Evolutionary conservation across 2,797 vertebrate genomes (phyloP).

Genomic region (Alectoris magna): DNA sequence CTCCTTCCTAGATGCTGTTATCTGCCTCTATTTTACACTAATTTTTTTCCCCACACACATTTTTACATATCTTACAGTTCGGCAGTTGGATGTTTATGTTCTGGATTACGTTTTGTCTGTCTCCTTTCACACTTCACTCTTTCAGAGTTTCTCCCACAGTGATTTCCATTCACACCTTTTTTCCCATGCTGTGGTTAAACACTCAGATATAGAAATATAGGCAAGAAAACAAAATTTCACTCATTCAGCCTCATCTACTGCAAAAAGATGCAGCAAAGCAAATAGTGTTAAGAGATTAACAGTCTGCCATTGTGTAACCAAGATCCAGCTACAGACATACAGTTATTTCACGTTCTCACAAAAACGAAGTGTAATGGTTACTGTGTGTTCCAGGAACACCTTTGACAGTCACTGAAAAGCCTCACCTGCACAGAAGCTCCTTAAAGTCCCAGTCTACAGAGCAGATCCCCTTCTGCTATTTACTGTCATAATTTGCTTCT

Average conservation of each 20-base stretch:
- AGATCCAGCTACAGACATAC: neutral
- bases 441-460: neutral
- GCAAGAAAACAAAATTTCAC: neutral
- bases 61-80: neutral
- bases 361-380: neutral
- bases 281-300: neutral
- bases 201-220: neutral
- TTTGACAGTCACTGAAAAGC: neutral
- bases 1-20: neutral
- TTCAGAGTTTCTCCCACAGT: neutral
- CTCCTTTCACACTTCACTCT: neutral
- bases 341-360: neutral
- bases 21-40: neutral
- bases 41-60: neutral
- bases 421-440: neutral
- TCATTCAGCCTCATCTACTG: neutral
- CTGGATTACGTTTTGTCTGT: neutral
- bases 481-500: neutral
- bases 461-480: neutral
- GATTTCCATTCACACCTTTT: neutral
- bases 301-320: neutral
- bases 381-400: neutral
- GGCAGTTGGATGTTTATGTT: neutral
- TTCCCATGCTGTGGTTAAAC: neutral
- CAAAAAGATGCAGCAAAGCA: accelerated